Conservation (phyloP, 1,140 invertebrate genomes). For the Ridgeia piscesae region DNA sequence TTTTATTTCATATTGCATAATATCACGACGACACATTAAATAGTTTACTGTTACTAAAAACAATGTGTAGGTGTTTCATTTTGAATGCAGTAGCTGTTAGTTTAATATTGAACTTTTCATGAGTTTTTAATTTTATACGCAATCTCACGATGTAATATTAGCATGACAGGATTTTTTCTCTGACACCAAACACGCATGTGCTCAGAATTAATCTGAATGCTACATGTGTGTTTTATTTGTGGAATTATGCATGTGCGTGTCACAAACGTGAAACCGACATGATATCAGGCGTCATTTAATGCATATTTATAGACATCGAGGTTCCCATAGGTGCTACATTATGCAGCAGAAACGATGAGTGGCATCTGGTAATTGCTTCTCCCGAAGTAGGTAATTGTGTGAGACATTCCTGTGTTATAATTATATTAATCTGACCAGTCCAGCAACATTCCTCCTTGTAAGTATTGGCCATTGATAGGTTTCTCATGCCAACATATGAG, state of each 20-base stretch:
- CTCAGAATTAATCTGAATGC: background rate
- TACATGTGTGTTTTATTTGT: background rate
- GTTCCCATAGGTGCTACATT: background rate
- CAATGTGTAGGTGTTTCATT: too few relatives aligned
- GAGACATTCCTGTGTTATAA: background rate
- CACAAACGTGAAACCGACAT: background rate
- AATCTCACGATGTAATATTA: too few relatives aligned
- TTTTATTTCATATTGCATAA: background rate
- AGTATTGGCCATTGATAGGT: background rate
- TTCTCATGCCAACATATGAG: background rate
- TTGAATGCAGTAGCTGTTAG: too few relatives aligned
- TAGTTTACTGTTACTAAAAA: too few relatives aligned
- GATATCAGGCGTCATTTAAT: background rate
- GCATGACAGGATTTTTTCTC: background rate
- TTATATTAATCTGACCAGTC: background rate
- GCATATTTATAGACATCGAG: background rate
- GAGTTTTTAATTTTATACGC: too few relatives aligned
- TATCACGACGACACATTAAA: too few relatives aligned
- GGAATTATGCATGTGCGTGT: background rate
- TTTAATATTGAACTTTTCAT: too few relatives aligned
- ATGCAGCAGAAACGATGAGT: background rate
- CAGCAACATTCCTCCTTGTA: background rate
- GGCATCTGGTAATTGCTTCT: background rate
- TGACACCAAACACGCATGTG: background rate
- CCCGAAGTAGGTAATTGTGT: background rate